Base-by-base conservation (phyloP, 1,140 invertebrate species). In the Bombus superbus region DNA sequence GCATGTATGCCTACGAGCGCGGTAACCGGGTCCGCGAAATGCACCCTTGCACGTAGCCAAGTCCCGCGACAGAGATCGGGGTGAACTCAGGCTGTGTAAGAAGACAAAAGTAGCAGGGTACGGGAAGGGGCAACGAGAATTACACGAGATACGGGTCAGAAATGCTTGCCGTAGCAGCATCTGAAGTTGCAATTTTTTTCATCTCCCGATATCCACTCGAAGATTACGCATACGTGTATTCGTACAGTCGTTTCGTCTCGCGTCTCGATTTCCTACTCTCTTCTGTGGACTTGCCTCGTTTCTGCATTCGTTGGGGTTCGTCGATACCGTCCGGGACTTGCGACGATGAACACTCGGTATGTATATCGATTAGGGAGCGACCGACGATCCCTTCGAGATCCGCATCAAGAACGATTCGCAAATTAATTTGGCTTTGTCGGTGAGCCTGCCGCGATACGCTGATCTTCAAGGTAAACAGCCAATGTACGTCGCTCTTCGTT, bases 121-220 rank as follows among this genome's bases (percentile, higher is more conserved):
- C 44, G 47, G n/a, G 62, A 90, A 88, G 90, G 84, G 92, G 86
- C 15, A 86, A 89, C 87, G 93, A 92, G 92, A 93, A 92, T 92
- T 91, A 91, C 85, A 88, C 66, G 91, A 85, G 91, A 94, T 94
- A 92, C 93, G 93, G 93, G 93, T 94, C 93, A 94, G 93, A 94
- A 94, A 94, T 94, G 92, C 92, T 94, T 93, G 90, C 90, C 93
- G 92, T 89, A 91, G 92, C 92, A 94, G 84, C 92, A 94, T 94
- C 93, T 93, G 91, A 88, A 92, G 92, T 92, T 94, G 93, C 92
- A 94, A 87, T 94, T 94, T 94, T 94, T 94, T 93, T 93, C 92
- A 93, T 95, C 92, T 92, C 85, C 82, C 91, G 89, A 91, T 90
- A 86, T 83, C 88, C 84, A 74, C 75, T 92, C 87, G 80, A 89